Percentiles rank a stretch among this genome's conserved stretches.
These are phyloP conservation scores for Dallia pectoralis DNA, from an alignment of 2,797 vertebrate genomes.

Conservation along the genomic window DNA sequence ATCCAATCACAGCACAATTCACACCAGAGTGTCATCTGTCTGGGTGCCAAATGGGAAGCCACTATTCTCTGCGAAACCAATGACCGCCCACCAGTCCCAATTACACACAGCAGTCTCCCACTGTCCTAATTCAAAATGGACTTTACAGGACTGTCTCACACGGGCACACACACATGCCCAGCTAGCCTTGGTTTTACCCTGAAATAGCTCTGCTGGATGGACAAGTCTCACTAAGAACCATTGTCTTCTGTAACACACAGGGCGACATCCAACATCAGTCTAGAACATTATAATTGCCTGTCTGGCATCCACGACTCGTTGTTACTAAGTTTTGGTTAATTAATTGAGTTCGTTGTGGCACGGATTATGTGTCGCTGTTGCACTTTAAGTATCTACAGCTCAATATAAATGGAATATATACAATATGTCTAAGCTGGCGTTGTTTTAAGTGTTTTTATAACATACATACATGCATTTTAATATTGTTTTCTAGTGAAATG, in stretches of 20 bases:
- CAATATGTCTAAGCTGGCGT: too few species aligned
- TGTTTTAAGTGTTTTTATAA: too few species aligned
- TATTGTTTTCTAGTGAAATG: too few species aligned
- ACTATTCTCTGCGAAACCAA: slow-evolving; percentile 4
- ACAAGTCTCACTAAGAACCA: neutral
- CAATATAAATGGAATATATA: too few species aligned
- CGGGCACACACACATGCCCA: neutral
- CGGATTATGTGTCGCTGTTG: neutral
- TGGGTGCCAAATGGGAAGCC: slow-evolving; percentile 8
- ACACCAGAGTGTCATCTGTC: slow-evolving; percentile 5
- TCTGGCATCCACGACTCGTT: neutral
- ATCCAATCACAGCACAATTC: slow-evolving; percentile 7
- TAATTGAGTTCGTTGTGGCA: neutral
- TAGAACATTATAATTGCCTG: neutral
- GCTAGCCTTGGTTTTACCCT: neutral
- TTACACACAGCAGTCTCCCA: slow-evolving; percentile 4
- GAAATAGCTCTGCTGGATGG: neutral
- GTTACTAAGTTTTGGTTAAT: neutral
- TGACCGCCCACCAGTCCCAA: slow-evolving; percentile 7
- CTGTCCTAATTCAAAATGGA: neutral
- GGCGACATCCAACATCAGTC: neutral
- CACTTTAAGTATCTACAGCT: neutral
- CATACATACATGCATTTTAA: too few species aligned
- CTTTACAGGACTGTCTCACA: neutral
- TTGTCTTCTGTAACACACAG: neutral